Evolutionary conservation across 2,888 invertebrate genomes (phyloP).

Genomic region (Nomada lathburiana): DNA sequence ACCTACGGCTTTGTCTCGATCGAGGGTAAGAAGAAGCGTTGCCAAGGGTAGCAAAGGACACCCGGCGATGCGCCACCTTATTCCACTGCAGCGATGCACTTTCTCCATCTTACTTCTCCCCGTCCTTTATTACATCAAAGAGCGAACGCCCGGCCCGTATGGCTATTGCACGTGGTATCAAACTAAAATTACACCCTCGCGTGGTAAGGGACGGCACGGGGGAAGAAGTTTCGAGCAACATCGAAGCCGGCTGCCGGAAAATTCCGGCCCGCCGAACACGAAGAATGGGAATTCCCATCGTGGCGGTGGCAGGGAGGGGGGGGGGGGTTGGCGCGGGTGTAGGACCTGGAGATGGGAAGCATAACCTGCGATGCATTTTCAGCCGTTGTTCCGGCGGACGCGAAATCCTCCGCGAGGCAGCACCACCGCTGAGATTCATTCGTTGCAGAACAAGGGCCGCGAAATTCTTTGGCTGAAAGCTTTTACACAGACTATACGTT

Average conservation of each 20-base stretch:
- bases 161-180: slow-evolving; percentile 66
- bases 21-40: slow-evolving; percentile 68
- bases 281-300: slow-evolving; percentile 73
- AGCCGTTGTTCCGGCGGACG: slow-evolving; percentile 66
- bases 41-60: slow-evolving; percentile 63
- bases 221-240: slow-evolving; percentile 57
- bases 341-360: slow-evolving; percentile 68
- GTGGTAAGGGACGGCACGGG: slow-evolving; percentile 33
- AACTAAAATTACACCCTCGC: slow-evolving; percentile 71
- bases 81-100: slow-evolving; percentile 47
- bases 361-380: slow-evolving; percentile 72
- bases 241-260: slow-evolving; percentile 68
- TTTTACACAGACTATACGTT: slow-evolving; percentile 45
- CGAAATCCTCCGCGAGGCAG: slow-evolving; percentile 60
- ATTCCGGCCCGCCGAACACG: slow-evolving; percentile 74
- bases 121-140: slow-evolving; percentile 59
- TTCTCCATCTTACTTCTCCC: slow-evolving; percentile 25
- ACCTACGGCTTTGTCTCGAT: slow-evolving; percentile 80
- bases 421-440: slow-evolving; percentile 58
- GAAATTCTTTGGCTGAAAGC: slow-evolving; percentile 61
- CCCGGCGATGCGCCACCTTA: slow-evolving; percentile 52
- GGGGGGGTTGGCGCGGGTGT: neutral
- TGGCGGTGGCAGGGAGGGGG: slow-evolving; percentile 60
- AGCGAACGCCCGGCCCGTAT: slow-evolving; percentile 42
- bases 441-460: slow-evolving; percentile 52